Base-by-base conservation (phyloP, 2,888 invertebrate species). In the Chrysotoxum bicinctum region DNA sequence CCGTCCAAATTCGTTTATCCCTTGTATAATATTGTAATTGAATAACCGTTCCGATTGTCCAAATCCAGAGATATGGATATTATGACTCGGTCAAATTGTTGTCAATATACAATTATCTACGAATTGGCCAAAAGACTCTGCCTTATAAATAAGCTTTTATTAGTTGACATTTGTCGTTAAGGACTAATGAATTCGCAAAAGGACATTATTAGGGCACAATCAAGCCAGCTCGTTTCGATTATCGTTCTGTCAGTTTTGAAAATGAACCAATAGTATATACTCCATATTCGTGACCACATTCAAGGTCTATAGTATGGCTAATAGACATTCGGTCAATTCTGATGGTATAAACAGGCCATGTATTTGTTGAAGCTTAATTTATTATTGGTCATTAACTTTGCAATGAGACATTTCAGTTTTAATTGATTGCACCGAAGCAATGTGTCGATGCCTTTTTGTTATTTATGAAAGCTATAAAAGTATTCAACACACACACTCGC, bases 361-460 rank as follows among this genome's bases (percentile, higher is more conserved):
- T 45, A 12, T 12, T 12, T 50, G 48, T 50, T 64, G 64, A 12
- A 19, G 35, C 12, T 37, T 37, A 4, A 5, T 75, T 79, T 79
- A 79, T 84, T 43, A 70, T 32, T 64, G 70, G 58, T 66, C 79
- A 84, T 75, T 84, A 84, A 84, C 79, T 79, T 69, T 64, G 32
- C 83, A 75, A 79, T 79, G 69, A 79, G 83, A 79, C 83, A 79
- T 79, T 84, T 79, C 64, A 70, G 70, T 79, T 79, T 84, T 84
- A 84, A 84, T 84, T 79, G 79, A 75, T 75, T 48, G 74, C 50
- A 54, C 58, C 43, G 12, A 79, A 43, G 54, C 69, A 69, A 75
- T 75, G 79, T 79, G 83, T 84, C 73, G 74, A 79, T 78, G 83
- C 48, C 54, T 69, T 72, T 81, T 81, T 60, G 77, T 78, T 79